Evolutionary conservation across 2,113 vertebrate species (phyloP).

Genomic region (Jaculus jaculus): DNA sequence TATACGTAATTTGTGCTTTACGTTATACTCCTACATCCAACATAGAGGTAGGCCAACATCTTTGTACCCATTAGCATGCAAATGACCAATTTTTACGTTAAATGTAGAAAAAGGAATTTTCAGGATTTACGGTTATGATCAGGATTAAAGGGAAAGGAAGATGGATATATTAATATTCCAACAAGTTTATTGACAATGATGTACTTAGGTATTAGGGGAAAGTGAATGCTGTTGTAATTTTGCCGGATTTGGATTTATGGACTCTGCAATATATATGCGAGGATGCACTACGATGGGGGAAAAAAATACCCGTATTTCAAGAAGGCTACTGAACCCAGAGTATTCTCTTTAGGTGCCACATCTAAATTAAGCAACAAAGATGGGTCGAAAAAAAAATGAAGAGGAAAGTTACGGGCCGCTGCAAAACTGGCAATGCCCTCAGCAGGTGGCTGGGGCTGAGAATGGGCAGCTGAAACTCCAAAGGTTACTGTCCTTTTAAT

Average conservation of each 20-base stretch:
- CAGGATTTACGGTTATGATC: neutral
- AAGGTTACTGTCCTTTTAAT: neutral
- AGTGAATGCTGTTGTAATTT: neutral
- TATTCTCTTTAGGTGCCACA: neutral
- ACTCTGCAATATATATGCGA: neutral
- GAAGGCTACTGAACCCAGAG: neutral
- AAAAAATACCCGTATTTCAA: neutral
- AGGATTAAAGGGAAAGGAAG: neutral
- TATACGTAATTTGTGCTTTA: neutral
- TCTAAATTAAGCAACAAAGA: neutral
- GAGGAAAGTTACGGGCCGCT: neutral
- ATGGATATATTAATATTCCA: neutral
- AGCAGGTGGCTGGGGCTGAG: neutral
- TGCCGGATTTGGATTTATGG: neutral
- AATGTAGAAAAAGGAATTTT: neutral
- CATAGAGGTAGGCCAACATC: neutral
- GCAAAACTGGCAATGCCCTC: neutral
- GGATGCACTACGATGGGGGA: neutral
- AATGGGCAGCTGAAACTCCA: neutral
- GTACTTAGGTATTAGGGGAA: neutral
- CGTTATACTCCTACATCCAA: neutral
- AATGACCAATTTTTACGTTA: constrained; percentile 19
- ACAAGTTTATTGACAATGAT: neutral
- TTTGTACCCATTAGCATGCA: neutral
- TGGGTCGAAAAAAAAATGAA: neutral